Conservation (phyloP, 2,888 invertebrate species). For the Microctonus aethiopoides region DNA sequence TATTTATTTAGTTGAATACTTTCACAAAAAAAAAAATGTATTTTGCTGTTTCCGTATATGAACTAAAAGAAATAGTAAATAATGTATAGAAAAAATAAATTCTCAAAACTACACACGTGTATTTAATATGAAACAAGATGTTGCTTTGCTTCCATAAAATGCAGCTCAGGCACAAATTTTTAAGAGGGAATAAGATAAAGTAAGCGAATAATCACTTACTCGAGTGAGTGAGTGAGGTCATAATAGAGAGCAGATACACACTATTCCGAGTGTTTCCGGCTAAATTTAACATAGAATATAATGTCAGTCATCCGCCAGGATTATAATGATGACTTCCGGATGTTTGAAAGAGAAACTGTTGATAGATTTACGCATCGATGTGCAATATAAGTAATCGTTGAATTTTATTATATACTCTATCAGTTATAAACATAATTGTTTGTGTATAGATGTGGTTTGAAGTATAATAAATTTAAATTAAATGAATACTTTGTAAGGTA, state of each 20-base stretch:
- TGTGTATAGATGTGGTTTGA: no score
- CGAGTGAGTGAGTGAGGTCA: background rate
- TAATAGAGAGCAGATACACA: constrained; percentile 6
- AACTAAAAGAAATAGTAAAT: background rate
- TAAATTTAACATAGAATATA: constrained; percentile 42
- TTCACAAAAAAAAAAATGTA: no score
- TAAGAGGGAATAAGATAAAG: background rate
- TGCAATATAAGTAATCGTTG: background rate
- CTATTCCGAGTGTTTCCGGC: constrained; percentile 33
- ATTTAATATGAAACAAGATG: background rate
- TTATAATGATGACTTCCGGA: constrained; percentile 18
- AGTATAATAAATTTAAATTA: no score
- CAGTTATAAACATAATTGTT: no score
- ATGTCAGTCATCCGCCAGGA: constrained; percentile 36
- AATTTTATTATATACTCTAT: no score
- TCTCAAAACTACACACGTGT: background rate
- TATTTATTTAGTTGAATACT: no score
- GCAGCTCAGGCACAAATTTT: background rate
- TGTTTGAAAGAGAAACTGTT: background rate
- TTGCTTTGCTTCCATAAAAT: background rate
- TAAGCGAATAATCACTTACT: no score
- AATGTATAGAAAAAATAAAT: background rate
- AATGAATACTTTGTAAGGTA: no score
- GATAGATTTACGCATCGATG: constrained; percentile 11
- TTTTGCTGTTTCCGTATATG: no score